Conservation (phyloP, 2,797 vertebrate species). For the Poeciliopsis gracilis region DNA sequence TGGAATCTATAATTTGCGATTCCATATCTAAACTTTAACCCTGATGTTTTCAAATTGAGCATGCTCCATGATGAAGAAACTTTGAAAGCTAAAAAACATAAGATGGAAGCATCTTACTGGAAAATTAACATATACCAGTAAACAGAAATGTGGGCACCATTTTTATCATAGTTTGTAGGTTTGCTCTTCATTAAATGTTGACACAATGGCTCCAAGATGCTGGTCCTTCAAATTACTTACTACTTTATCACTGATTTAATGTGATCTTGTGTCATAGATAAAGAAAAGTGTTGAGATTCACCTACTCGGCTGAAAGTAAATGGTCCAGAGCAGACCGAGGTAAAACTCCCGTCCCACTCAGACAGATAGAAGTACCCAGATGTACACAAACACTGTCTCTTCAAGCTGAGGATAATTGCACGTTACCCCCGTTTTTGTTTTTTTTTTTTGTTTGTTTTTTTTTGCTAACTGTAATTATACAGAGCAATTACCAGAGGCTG, state of each 20-base stretch:
- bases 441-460: background rate
- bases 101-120: background rate
- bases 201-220: background rate
- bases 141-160: background rate
- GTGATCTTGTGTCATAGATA: background rate
- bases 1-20: background rate
- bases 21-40: background rate
- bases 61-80: background rate
- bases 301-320: background rate
- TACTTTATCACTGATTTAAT: background rate
- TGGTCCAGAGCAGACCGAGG: background rate
- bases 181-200: background rate
- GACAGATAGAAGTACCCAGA: constrained; percentile 6
- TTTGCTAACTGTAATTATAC: constrained; percentile 47
- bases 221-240: background rate
- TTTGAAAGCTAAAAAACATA: background rate
- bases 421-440: constrained; percentile 24
- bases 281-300: background rate
- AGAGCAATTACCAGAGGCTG: constrained; percentile 40
- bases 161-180: background rate
- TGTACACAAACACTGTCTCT: constrained; percentile 30
- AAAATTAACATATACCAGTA: background rate
- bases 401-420: constrained; percentile 45
- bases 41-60: background rate
- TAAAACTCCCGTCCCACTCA: constrained; percentile 7